Percentiles rank a stretch among this genome's conserved stretches.
phyloP scores from a whole-genome alignment of 2,888 invertebrate species.

The Podotricha telesiphe region DNA sequence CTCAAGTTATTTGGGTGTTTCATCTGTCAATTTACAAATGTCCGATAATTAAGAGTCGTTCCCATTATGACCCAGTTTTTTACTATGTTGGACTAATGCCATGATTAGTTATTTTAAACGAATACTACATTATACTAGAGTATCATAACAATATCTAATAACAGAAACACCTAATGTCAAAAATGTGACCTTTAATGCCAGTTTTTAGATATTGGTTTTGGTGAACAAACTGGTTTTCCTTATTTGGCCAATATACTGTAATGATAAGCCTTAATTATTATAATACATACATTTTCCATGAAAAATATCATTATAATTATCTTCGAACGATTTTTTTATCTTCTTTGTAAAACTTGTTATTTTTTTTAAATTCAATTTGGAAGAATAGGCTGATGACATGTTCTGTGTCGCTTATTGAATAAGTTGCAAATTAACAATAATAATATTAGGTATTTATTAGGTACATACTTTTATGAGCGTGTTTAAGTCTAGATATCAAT shows the following conservation, averaged over 20 bases:
- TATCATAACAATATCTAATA: neutral
- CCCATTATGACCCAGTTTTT: slow-evolving; percentile 54
- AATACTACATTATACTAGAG: neutral
- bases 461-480: too few species aligned
- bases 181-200: slow-evolving; percentile 8
- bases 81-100: slow-evolving; percentile 43
- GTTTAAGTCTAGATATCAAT: too few species aligned
- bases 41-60: slow-evolving; percentile 48
- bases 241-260: slow-evolving; percentile 10
- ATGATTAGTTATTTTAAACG: slow-evolving; percentile 28
- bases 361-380: neutral
- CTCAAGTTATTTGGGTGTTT: slow-evolving; percentile 13
- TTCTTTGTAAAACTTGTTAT: neutral
- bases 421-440: neutral
- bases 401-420: neutral
- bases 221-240: slow-evolving; percentile 11
- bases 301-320: neutral
- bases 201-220: slow-evolving; percentile 2
- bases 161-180: neutral
- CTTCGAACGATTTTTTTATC: neutral
- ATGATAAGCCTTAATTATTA: slow-evolving; percentile 9
- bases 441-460: slow-evolving; percentile 12
- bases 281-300: neutral
- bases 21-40: slow-evolving; percentile 41
- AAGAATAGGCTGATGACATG: neutral